Base-by-base conservation (phyloP, 2,888 invertebrate species). In the Nomada fucata region DNA sequence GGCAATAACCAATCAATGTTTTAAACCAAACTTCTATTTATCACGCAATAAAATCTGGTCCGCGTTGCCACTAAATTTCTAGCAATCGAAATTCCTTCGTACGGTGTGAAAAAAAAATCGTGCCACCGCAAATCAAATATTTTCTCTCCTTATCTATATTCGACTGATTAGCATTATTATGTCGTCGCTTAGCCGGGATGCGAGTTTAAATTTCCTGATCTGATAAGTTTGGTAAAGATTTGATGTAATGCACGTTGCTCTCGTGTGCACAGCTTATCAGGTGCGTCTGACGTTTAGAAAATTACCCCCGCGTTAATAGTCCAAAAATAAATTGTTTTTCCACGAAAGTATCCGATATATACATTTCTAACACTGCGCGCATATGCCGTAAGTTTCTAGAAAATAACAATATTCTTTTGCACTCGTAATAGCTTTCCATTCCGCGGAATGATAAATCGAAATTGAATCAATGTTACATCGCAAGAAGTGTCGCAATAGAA, bases 211-310 rank as follows among this genome's bases (percentile, higher is more conserved):
- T 69, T 69, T 44, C 20, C 18, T 52, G 69, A 42, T 18, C 26
- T 26, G 44, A 69, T 75, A 75, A 44, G 18, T 69, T 53, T 11
- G n/a, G 44, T 20, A 50, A 64, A 72, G 15, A 59, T 72, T 72
- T 65, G 50, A 13, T 15, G n/a, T 42, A 64, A 57, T 36, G 23
- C 13, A 9, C 10, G 9, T 5, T 55, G 15, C 13, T 53, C 42
- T 23, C 5, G 5, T 50, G 10, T n/a, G 53, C 9, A n/a, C n/a
- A 53, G 47, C 11, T n/a, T 53, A n/a, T 53, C n/a, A 53, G 9
- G 53, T 53, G 4, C n/a, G 10, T n/a, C 7, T 10, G 18, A 5
- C n/a, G 20, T 57, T 26, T 26, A 1, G 4, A 13, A 13, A 13
- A 4, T 57, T 57, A 57, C 11, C 11, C 23, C 26, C 10, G 2